Percentiles rank a stretch among this genome's conserved stretches.
phyloP scores from a whole-genome alignment of 2,888 invertebrate species.

The Cephus pulcher region DNA sequence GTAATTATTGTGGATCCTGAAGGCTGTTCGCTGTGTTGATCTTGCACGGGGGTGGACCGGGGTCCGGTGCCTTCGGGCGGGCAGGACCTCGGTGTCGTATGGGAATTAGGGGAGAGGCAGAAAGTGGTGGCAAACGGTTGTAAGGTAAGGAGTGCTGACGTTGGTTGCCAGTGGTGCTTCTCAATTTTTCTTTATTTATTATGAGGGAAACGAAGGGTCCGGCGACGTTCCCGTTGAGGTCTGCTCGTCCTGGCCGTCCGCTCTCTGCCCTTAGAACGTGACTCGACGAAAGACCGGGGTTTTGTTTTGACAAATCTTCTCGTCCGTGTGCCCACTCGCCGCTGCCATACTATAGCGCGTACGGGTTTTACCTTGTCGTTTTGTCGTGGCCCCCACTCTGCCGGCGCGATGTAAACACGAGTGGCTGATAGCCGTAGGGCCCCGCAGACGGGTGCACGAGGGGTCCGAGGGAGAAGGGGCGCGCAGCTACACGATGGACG shows the following conservation, averaged over 20 bases:
- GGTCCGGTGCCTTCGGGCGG: neutral
- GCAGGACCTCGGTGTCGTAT: neutral
- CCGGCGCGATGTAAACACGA: slow-evolving; percentile 59
- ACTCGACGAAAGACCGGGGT: slow-evolving; percentile 56
- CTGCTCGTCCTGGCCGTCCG: neutral
- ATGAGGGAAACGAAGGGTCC: slow-evolving; percentile 22
- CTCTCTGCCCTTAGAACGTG: slow-evolving; percentile 48
- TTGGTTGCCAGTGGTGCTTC: neutral
- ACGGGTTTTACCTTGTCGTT: slow-evolving; percentile 14
- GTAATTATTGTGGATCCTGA: slow-evolving; percentile 52
- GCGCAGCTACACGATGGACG: neutral
- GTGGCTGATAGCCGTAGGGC: slow-evolving; percentile 60
- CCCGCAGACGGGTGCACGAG: slow-evolving; percentile 22
- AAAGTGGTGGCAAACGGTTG: neutral
- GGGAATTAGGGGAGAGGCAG: neutral
- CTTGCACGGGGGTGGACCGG: neutral
- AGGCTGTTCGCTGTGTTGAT: neutral
- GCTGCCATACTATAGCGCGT: slow-evolving; percentile 2
- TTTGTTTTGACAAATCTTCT: slow-evolving; percentile 62
- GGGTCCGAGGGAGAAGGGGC: neutral
- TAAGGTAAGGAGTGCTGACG: neutral
- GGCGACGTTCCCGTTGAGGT: neutral
- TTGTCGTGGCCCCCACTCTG: slow-evolving; percentile 16
- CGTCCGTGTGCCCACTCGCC: slow-evolving; percentile 25
- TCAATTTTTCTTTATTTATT: slow-evolving; percentile 28